These are phyloP conservation scores for Ifrita kowaldi DNA, from an alignment of 2,113 vertebrate genomes.

Conservation along the genomic window DNA sequence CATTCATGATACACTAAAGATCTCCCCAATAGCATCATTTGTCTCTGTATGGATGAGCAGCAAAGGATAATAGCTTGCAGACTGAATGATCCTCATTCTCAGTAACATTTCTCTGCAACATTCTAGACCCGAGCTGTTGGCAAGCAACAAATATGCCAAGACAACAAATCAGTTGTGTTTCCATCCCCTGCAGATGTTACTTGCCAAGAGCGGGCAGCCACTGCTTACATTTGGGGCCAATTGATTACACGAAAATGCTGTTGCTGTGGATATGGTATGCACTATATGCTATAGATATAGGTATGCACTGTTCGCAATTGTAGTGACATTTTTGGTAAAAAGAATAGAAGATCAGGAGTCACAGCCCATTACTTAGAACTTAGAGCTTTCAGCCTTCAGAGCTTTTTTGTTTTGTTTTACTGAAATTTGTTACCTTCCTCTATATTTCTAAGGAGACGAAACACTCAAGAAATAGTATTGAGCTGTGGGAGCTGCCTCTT, in stretches of 20 bases:
- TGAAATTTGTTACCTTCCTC: background rate
- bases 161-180: background rate
- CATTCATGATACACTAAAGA: background rate
- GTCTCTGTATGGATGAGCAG: background rate
- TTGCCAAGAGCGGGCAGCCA: background rate
- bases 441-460: background rate
- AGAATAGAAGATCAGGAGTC: background rate
- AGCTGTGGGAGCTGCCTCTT: background rate
- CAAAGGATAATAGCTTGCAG: background rate
- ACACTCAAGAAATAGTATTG: background rate
- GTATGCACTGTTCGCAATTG: background rate
- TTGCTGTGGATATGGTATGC: background rate
- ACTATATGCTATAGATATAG: background rate
- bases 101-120: background rate
- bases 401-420: background rate
- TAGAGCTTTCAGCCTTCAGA: background rate
- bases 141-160: background rate
- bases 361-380: background rate
- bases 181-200: background rate
- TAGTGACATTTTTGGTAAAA: background rate
- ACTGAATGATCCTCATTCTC: background rate
- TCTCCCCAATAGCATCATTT: background rate
- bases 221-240: background rate
- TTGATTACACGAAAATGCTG: background rate
- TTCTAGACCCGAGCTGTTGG: accelerated